phyloP scores from a whole-genome alignment of 2,113 vertebrate genomes.

The Chamaetylas fuelleborni region DNA sequence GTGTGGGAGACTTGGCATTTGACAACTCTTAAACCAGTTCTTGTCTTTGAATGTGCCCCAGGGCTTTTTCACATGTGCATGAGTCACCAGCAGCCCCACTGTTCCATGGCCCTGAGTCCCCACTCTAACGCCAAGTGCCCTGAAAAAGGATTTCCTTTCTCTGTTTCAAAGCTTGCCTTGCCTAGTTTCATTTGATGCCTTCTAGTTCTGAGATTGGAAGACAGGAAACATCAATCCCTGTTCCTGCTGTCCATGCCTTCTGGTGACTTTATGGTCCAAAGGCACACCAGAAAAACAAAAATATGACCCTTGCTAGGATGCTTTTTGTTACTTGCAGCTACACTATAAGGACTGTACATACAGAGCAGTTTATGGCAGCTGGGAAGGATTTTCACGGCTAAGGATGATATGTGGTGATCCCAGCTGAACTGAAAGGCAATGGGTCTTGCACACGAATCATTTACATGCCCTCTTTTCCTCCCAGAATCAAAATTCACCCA shows the following conservation, averaged over 20 bases:
- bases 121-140: background rate
- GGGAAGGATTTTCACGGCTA: background rate
- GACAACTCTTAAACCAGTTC: background rate
- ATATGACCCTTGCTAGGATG: background rate
- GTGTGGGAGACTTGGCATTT: background rate
- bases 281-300: background rate
- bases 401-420: background rate
- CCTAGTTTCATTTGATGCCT: background rate
- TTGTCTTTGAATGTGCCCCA: background rate
- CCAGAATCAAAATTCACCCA: background rate
- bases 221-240: background rate
- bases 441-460: background rate
- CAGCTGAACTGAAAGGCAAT: background rate
- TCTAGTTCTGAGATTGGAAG: background rate
- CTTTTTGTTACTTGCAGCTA: background rate
- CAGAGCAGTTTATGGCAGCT: background rate
- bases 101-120: background rate
- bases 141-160: background rate
- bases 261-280: background rate
- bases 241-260: background rate
- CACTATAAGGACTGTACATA: background rate
- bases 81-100: background rate
- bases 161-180: background rate
- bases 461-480: background rate
- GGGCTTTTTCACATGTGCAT: fast-evolving